phyloP scores from a whole-genome alignment of 2,113 vertebrate genomes.

The Semnornis frantzii region DNA sequence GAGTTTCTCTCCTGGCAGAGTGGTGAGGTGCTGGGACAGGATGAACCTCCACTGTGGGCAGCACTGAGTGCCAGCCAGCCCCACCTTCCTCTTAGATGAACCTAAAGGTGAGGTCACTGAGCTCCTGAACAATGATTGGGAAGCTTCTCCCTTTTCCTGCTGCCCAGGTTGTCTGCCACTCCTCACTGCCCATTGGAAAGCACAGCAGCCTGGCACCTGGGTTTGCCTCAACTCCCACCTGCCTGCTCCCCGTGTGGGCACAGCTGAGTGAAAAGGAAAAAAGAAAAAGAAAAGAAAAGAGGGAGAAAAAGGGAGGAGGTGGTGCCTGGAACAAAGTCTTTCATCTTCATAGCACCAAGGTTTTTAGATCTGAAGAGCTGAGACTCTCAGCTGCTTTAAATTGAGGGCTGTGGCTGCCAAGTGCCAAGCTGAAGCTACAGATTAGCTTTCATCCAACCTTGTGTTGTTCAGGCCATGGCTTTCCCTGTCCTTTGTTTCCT shows the following conservation, averaged over 20 bases:
- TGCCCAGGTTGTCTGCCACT: not conserved
- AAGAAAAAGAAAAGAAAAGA: not conserved
- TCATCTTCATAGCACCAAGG: not conserved
- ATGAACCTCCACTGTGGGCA: not conserved
- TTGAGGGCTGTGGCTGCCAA: conserved; percentile 43
- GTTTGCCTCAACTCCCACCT: not conserved
- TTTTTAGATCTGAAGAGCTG: not conserved
- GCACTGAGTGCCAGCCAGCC: not conserved
- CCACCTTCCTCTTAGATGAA: not conserved
- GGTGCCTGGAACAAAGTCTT: not conserved
- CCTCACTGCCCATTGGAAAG: not conserved
- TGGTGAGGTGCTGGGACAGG: no score
- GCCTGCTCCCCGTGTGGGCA: not conserved
- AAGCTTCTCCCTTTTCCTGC: not conserved
- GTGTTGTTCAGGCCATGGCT: not conserved
- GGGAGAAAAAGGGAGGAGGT: no score
- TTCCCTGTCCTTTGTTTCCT: conserved; percentile 28
- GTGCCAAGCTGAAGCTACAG: not conserved
- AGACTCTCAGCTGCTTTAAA: conserved; percentile 20
- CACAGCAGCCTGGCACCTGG: not conserved
- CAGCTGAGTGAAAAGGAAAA: not conserved
- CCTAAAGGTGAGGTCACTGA: not conserved
- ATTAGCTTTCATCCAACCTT: conserved; percentile 41
- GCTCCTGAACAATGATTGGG: not conserved
- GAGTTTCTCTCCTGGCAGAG: no score